Base-by-base conservation (phyloP, 2,888 invertebrate genomes). In the Poecilobothrus nobilitatus region DNA sequence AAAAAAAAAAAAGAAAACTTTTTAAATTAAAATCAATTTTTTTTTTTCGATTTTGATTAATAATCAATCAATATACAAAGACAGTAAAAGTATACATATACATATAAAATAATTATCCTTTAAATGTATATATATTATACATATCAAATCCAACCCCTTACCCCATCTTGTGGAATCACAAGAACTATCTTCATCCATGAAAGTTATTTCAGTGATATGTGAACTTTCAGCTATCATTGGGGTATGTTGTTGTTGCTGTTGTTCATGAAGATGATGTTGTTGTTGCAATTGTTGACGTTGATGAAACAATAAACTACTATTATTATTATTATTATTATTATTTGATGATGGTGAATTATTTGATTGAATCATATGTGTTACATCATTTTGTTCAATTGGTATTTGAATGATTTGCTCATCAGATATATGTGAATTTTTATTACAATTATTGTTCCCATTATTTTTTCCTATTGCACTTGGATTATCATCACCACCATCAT, bases 91-190 rank as follows among this genome's bases (percentile, higher is more conserved):
- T 27, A 27, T 27, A 27, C 27, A 27, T 27, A 27, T 27, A 27
- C 27, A 27, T 27, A 27, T 27, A 27, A 27, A 27, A 27, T 27
- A 37, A 10, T 10, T 37, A 37, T 37, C 37, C 37, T 37, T 37
- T 37, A 37, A 37, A 37, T 37, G 37, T 37, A 37, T 8, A 27
- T 27, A 27, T 27, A 27, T 27, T 27, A 27, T 27, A 37, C 37
- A 37, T 37, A 37, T 37, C 37, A 37, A 10, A 12, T 15, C 15
- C 4, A 64, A 18, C 70, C 68, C 71, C 76, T 76, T 77, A 77
- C 77, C 77, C 76, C 76, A 77, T 76, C 76, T 74, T 37, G 37
- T 37, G 71, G 75, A 76, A 74, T 77, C 77, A 74, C 77, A 76
- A 73, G 76, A 76, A 73, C 76, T 76, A 71, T 77, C 77, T 72